Evolutionary conservation across 2,113 vertebrate genomes (phyloP).

Genomic region (Turdus rufiventris): DNA sequence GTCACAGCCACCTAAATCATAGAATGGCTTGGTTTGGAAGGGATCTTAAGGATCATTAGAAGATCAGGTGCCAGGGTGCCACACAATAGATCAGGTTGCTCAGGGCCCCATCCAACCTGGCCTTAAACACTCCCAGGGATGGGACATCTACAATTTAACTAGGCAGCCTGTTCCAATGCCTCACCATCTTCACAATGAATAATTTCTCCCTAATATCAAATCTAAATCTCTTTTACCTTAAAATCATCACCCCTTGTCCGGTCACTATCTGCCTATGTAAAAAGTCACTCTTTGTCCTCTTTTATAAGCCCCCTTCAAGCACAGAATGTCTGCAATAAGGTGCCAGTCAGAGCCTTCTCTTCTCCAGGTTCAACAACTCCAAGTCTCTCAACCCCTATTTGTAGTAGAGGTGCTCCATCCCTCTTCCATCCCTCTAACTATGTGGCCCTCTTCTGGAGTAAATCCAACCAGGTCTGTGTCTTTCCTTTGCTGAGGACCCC

Average conservation of each 20-base stretch:
- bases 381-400: not conserved
- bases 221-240: not conserved
- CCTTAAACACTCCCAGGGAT: no score
- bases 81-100: not conserved
- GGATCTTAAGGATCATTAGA: no score
- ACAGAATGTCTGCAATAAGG: not conserved
- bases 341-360: not conserved
- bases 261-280: not conserved
- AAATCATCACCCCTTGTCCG: accelerated
- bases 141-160: accelerated
- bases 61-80: not conserved
- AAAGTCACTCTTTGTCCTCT: not conserved
- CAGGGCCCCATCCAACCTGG: accelerated
- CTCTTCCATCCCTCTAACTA: not conserved
- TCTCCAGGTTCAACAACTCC: not conserved
- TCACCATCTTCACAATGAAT: not conserved
- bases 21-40: not conserved
- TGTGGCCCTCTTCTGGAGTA: not conserved
- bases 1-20: not conserved
- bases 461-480: not conserved
- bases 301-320: not conserved
- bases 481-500: not conserved
- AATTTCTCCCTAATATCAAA: not conserved
- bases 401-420: not conserved
- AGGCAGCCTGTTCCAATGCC: not conserved